Evolutionary conservation across 2,113 vertebrate species (phyloP).

Genomic region (Cricetomys ansorgei): DNA sequence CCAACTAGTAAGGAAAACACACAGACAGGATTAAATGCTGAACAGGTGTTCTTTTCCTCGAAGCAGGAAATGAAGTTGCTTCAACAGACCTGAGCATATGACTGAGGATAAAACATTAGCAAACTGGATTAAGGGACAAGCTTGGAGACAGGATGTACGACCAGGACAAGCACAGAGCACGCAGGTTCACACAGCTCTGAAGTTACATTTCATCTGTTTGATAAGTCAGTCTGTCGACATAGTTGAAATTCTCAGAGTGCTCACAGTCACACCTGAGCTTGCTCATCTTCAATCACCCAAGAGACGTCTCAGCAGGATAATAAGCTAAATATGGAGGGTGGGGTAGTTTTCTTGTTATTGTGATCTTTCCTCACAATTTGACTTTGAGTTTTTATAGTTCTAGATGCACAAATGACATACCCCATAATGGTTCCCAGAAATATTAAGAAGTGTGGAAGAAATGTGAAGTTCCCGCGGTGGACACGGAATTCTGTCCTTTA

Average conservation of each 20-base stretch:
- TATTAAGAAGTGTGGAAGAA: background rate
- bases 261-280: background rate
- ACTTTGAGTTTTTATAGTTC: background rate
- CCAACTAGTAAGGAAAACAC: slow-evolving; percentile 43
- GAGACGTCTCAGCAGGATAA: background rate
- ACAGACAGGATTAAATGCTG: background rate
- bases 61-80: background rate
- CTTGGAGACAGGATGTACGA: background rate
- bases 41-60: background rate
- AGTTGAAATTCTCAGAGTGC: background rate
- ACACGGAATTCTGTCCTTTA: background rate
- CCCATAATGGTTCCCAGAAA: background rate
- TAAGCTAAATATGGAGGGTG: background rate
- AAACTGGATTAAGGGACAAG: background rate
- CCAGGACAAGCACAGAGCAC: background rate
- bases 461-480: background rate
- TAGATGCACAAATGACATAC: background rate
- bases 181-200: background rate
- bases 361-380: background rate
- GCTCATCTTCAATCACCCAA: background rate
- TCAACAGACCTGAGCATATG: background rate
- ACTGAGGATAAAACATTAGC: background rate
- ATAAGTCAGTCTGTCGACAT: background rate
- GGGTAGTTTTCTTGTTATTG: background rate
- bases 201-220: background rate